Base-by-base conservation (phyloP, 1,140 invertebrate species). In the Diachasmimorpha longicaudata region DNA sequence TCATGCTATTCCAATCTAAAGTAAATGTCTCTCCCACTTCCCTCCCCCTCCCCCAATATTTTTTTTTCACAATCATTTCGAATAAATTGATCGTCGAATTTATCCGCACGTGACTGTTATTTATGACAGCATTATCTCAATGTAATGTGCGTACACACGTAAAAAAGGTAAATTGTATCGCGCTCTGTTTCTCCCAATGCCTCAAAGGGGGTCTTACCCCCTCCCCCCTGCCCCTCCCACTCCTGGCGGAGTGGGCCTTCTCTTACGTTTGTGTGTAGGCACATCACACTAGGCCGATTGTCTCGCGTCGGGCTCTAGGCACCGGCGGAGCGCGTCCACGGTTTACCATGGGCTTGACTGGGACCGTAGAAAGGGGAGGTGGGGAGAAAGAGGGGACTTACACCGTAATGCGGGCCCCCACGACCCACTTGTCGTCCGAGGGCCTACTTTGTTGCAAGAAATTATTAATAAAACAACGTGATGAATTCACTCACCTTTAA, bases 361-460 rank as follows among this genome's bases (percentile, higher is more conserved):
- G 31, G n/a, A n/a, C n/a, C 31, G 31, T 31, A 31, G 2, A 6
- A 6, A 31, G 31, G 31, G 31, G 31, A 39, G 44, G 67, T 46
- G 68, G 46, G 37, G 31, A 39, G 44, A 48, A 44, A 55, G 46
- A 21, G 31, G 16, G 55, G n/a, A 58, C 44, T 31, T 70, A 19
- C 70, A 58, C 52, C 46, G 76, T 73, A 63, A 79, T 75, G 79
- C 79, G 77, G 79, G 79, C 78, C 79, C 77, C 80, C 77, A 72
- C 71, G 77, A 78, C 77, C 77, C 73, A 78, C 77, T 75, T 78
- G 77, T 69, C 55, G 74, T 78, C 74, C 25, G 44, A 74, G 74
- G 70, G 58, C 73, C 77, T 75, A 72, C 75, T 78, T 76, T 77
- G 63, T 77, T 52, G 39, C 48, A 70, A 36, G 25, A 23, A 25